Evolutionary conservation across 1,140 invertebrate species (phyloP).

Genomic region (Hylyphantes graminicola): DNA sequence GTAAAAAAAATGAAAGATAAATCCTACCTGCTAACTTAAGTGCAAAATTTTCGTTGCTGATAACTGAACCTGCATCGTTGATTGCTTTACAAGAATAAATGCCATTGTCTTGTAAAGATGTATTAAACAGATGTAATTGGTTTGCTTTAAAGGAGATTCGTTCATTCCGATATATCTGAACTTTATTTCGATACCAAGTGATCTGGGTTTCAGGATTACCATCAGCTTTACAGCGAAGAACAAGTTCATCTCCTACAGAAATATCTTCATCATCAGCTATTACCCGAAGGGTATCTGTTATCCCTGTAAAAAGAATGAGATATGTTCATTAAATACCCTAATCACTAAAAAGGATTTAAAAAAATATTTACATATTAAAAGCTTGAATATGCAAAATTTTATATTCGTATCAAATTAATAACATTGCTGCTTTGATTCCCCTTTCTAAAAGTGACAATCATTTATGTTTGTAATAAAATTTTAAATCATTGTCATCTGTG

Average conservation of each 20-base stretch:
- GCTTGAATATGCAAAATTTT: too few species aligned
- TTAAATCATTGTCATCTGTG: too few species aligned
- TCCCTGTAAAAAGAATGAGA: constrained; percentile 73
- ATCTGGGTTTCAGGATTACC: constrained; percentile 78
- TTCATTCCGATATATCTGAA: constrained; percentile 72
- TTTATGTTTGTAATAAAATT: too few species aligned
- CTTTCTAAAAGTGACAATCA: too few species aligned
- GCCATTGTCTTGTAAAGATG: constrained; percentile 77
- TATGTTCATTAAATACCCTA: not conserved
- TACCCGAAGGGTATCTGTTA: constrained; percentile 74
- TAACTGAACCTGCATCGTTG: constrained; percentile 74
- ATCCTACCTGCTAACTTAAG: constrained; percentile 73
- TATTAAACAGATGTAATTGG: constrained; percentile 74
- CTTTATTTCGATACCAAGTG: constrained; percentile 81
- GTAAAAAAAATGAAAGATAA: constrained; percentile 54
- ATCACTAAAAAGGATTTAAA: not conserved
- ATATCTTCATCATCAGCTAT: constrained; percentile 73
- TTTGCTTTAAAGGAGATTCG: constrained; percentile 74
- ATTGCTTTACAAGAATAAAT: constrained; percentile 77
- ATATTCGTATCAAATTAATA: too few species aligned
- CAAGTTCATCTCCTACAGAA: constrained; percentile 73
- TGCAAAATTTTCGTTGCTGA: constrained; percentile 73
- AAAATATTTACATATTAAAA: too few species aligned
- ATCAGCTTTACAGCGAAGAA: constrained; percentile 79
- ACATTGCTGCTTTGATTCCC: too few species aligned